A percentile compares a stretch with the other conserved stretches of the same genome.
These are phyloP conservation scores for Sycobia sp. DNA, from an alignment of 1,140 invertebrate genomes.

Conservation along the genomic window DNA sequence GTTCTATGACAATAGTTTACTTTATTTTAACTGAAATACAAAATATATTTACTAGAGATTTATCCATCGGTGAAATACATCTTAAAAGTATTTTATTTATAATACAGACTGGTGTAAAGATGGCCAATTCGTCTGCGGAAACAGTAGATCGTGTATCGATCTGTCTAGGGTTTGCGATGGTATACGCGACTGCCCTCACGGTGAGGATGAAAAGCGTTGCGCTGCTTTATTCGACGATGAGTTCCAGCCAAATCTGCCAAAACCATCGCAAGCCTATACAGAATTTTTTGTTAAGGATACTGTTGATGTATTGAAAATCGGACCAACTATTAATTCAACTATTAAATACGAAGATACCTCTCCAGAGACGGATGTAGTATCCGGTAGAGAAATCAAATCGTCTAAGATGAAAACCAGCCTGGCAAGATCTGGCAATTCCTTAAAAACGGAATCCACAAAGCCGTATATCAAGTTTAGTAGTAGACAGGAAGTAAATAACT, in stretches of 20 bases:
- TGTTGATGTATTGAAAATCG: not conserved
- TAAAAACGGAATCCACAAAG: slow-evolving; percentile 31
- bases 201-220: slow-evolving; percentile 82
- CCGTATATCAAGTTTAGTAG: slow-evolving; percentile 24
- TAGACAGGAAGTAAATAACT: slow-evolving; percentile 49
- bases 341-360: no score
- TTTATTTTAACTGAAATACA: no score
- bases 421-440: slow-evolving; percentile 31
- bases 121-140: slow-evolving; percentile 76
- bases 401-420: slow-evolving; percentile 36
- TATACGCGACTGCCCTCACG: slow-evolving; percentile 75
- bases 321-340: no score
- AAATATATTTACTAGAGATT: no score
- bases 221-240: slow-evolving; percentile 59
- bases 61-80: no score
- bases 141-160: slow-evolving; percentile 72
- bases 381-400: slow-evolving; percentile 50
- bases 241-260: not conserved
- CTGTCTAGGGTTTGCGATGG: slow-evolving; percentile 75
- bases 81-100: no score
- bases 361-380: no score
- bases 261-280: not conserved
- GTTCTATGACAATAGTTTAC: no score
- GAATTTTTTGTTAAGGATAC: slow-evolving; percentile 5
- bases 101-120: slow-evolving; percentile 78